These are phyloP conservation scores for Tethya wilhelma DNA, from an alignment of 37 sponge, comb jelly and placozoan genomes.

Conservation along the genomic window DNA sequence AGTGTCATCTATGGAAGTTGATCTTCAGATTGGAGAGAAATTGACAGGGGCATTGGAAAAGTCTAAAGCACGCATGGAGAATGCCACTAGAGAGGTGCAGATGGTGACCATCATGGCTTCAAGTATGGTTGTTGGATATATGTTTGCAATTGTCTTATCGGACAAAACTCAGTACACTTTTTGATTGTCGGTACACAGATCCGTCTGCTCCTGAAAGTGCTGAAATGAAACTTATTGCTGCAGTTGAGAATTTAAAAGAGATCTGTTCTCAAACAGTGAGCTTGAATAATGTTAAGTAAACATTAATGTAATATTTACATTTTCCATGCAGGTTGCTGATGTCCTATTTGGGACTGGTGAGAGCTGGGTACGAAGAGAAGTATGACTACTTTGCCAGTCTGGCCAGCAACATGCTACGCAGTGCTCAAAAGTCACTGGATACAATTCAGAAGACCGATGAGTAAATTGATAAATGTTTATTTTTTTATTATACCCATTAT, in stretches of 20 bases:
- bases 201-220: slow-evolving; percentile 38
- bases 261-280: slow-evolving; percentile 64
- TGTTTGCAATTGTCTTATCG: too few relatives aligned
- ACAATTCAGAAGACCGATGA: slow-evolving; percentile 69
- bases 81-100: slow-evolving; percentile 34
- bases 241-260: slow-evolving; percentile 46
- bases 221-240: slow-evolving; percentile 43
- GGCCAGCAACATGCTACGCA: slow-evolving; percentile 70
- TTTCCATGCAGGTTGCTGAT: too few relatives aligned
- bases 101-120: slow-evolving; percentile 42
- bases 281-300: too few relatives aligned
- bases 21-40: slow-evolving; percentile 48
- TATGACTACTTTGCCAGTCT: slow-evolving; percentile 68
- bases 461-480: slow-evolving; percentile 16
- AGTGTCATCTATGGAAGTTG: slow-evolving; percentile 65
- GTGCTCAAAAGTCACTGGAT: slow-evolving; percentile 62
- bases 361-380: slow-evolving; percentile 84
- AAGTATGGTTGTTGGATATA: slow-evolving; percentile 27
- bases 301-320: too few relatives aligned
- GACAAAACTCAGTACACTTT: too few relatives aligned
- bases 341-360: slow-evolving; percentile 70
- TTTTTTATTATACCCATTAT: not conserved
- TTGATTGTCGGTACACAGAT: slow-evolving; percentile 32
- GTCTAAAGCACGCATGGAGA: slow-evolving; percentile 35
- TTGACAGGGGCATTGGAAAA: slow-evolving; percentile 36